These are phyloP conservation scores for Rhinogobio ventralis DNA, from an alignment of 2,797 vertebrate genomes.

Conservation along the genomic window DNA sequence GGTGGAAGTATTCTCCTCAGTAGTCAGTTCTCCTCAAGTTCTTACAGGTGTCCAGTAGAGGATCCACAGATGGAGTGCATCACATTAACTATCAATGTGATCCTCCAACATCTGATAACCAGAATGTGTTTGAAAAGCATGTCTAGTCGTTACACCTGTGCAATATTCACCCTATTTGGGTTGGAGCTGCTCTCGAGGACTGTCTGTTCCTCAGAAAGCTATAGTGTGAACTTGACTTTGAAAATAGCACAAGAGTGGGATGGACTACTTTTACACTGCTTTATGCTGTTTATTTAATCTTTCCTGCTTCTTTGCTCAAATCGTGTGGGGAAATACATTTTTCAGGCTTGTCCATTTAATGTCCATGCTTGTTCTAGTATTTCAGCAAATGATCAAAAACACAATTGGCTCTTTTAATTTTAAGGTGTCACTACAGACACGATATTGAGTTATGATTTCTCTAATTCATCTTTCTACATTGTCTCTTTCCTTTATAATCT, in stretches of 20 bases:
- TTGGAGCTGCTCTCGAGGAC: too few relatives aligned
- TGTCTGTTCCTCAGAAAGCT: neutral
- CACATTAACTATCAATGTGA: neutral
- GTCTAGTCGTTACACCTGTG: neutral
- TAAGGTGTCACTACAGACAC: neutral
- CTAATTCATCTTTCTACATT: too few relatives aligned
- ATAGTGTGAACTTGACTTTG: neutral
- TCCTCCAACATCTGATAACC: neutral
- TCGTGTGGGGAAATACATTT: neutral
- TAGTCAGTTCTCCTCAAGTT: neutral
- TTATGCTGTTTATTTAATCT: neutral
- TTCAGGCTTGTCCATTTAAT: too few relatives aligned
- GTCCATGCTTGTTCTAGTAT: neutral
- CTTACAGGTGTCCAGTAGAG: neutral
- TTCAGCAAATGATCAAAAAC: neutral
- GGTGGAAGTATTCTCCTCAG: neutral
- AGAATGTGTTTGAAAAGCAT: neutral
- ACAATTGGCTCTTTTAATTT: neutral
- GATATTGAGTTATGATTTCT: neutral
- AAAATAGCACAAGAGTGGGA: neutral
- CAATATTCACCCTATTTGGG: neutral
- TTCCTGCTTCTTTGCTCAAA: neutral
- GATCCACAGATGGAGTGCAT: neutral
- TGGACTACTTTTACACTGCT: neutral
- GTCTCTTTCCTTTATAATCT: too few relatives aligned